Base-by-base conservation (phyloP, 2,888 invertebrate species). In the Nyleta sp. region DNA sequence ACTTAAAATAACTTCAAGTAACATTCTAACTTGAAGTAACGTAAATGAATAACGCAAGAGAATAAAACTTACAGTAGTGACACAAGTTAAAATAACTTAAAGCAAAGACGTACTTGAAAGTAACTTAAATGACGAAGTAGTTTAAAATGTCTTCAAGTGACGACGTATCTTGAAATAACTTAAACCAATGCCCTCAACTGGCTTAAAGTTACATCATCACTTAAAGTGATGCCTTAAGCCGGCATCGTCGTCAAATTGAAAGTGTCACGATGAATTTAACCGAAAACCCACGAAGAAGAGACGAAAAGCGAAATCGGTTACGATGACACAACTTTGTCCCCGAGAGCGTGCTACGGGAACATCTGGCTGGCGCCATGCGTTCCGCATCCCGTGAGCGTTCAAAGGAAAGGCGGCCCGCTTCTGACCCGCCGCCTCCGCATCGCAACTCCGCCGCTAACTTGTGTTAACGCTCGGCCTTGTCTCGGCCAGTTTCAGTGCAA, bases 301-400 rank as follows among this genome's bases (percentile, higher is more conserved):
- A 24, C 48, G 7, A 28, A 31, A 50, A 31, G 50, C 50, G 31
- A 33, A 33, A 33, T 33, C 52, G 50, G 59, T 40, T 60, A 42
- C 35, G 33, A 62, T 64, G 70, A 70, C 55, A 55, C 57, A 52
- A 70, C 42, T 52, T 77, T 77, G 50, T 71, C 40, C 48, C 28
- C 38, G 20, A 65, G 57, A 55, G 50, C 52, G 64, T 65, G 71
- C 57, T 48, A 15, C 40, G 65, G 28, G 28, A 77, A 67, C 77
- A 77, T 77, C 77, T 77, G 77, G 64, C 77, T 72, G 77, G 77
- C 77, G 72, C 77, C 71, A 67, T 71, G 60, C 72, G 71, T 77
- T 71, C 71, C 70, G 64, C 70, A 64, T 67, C 67, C 74, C 65
- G 52, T 33, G 57, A 74, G 28, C 53, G 44, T 67, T 67, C 67